Evolutionary conservation across 2,797 vertebrate species (phyloP).

Genomic region (Hydrocynus forskahlii): DNA sequence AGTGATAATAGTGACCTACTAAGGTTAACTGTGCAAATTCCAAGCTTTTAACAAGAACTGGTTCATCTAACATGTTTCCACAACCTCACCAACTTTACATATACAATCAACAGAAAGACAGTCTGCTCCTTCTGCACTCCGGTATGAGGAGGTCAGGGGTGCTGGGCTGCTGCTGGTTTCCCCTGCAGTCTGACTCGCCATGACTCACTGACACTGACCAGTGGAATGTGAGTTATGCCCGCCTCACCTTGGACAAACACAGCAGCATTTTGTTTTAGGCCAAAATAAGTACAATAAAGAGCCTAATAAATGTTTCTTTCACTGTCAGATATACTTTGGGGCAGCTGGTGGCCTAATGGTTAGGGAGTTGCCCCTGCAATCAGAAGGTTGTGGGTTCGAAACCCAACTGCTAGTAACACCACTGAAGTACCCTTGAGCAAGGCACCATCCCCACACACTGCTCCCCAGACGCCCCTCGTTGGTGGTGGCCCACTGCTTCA

Average conservation of each 20-base stretch:
- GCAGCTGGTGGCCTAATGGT: no score
- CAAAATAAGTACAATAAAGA: not conserved
- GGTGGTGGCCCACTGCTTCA: no score
- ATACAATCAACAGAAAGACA: not conserved
- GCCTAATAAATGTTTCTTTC: no score
- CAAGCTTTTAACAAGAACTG: not conserved
- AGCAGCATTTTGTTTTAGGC: not conserved
- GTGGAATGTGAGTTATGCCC: conserved; percentile 23
- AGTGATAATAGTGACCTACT: not conserved
- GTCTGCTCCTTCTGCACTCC: not conserved
- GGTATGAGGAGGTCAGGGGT: not conserved
- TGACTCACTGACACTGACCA: conserved; percentile 9
- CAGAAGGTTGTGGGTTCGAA: no score
- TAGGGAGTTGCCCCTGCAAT: no score
- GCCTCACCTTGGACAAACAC: not conserved
- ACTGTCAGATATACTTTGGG: no score
- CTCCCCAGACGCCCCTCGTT: no score
- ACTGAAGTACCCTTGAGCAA: no score
- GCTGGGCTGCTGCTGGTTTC: not conserved
- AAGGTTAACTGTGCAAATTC: not conserved
- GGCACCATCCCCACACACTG: no score
- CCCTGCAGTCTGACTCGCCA: conserved; percentile 4
- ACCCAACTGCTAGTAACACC: no score
- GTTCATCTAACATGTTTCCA: not conserved
- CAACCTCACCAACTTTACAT: not conserved